phyloP scores from a whole-genome alignment of 1,140 invertebrate genomes.

The Argopecten irradians region DNA sequence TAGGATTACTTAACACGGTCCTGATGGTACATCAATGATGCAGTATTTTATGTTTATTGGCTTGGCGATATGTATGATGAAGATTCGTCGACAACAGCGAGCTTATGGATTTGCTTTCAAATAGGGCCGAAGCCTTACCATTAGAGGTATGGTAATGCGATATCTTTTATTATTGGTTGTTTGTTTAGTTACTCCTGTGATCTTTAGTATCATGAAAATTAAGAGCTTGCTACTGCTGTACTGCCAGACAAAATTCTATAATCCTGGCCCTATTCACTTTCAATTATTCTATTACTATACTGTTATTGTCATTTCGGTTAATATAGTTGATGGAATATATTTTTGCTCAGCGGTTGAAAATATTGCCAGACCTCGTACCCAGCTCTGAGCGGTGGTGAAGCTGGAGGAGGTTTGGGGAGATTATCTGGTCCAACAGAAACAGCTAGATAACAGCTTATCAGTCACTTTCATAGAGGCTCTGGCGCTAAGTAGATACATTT shows the following conservation, averaged over 20 bases:
- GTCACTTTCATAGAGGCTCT: constrained; percentile 97
- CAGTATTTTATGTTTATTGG: no score
- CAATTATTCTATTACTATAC: no score
- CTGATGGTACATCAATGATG: no score
- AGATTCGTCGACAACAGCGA: constrained; percentile 84
- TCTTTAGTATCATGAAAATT: background rate
- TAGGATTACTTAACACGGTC: no score
- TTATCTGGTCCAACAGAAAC: constrained; percentile 87
- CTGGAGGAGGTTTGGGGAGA: constrained; percentile 97
- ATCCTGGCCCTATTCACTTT: no score
- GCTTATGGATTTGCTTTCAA: constrained; percentile 94
- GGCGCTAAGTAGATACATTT: constrained; percentile 81
- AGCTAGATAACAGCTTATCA: constrained; percentile 95
- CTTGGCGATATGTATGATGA: constrained; percentile 95
- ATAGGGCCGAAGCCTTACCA: constrained; percentile 80
- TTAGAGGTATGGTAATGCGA: constrained; percentile 68
- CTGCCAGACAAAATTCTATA: no score
- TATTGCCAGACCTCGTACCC: constrained; percentile 89
- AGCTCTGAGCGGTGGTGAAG: constrained; percentile 87
- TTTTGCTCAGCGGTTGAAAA: constrained; percentile 88
- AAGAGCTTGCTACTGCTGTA: no score
- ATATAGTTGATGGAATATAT: no score
- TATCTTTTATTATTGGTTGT: background rate
- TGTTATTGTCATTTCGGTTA: no score
- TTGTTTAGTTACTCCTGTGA: background rate